Evolutionary conservation across 2,113 vertebrate genomes (phyloP).

Genomic region (Cochlearius cochlearius): DNA sequence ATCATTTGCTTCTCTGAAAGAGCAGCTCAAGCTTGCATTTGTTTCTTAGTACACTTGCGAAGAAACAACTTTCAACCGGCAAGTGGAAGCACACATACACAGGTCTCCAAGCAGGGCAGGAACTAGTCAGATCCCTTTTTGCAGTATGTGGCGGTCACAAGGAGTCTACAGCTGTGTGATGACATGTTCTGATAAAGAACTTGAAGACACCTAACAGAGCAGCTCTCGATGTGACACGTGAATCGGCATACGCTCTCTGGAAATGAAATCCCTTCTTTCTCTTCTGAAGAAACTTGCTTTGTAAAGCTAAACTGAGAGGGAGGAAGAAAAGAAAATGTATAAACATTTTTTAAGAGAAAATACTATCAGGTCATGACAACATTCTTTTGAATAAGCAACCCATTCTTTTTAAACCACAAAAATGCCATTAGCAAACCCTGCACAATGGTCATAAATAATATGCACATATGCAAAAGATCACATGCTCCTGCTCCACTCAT

Average conservation of each 20-base stretch:
- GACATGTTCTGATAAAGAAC: neutral
- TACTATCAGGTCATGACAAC: neutral
- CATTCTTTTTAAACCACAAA: neutral
- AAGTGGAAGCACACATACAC: neutral
- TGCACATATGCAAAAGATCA: neutral
- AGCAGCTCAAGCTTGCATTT: neutral
- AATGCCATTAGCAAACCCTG: neutral
- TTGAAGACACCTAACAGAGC: neutral
- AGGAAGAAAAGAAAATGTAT: neutral
- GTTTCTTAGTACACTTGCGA: neutral
- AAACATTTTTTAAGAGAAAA: neutral
- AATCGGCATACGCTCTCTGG: neutral
- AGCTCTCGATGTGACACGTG: rapidly evolving
- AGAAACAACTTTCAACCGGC: neutral
- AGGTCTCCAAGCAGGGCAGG: neutral
- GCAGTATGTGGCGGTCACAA: neutral
- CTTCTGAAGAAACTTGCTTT: neutral
- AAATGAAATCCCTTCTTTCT: neutral
- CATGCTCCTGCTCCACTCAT: neutral
- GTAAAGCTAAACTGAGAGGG: neutral
- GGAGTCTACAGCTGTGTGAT: neutral
- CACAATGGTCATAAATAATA: neutral
- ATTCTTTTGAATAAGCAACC: neutral
- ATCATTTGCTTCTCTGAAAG: neutral
- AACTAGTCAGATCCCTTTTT: neutral